Conservation (phyloP, 2,113 vertebrate genomes). For the Pogona vitticeps region DNA sequence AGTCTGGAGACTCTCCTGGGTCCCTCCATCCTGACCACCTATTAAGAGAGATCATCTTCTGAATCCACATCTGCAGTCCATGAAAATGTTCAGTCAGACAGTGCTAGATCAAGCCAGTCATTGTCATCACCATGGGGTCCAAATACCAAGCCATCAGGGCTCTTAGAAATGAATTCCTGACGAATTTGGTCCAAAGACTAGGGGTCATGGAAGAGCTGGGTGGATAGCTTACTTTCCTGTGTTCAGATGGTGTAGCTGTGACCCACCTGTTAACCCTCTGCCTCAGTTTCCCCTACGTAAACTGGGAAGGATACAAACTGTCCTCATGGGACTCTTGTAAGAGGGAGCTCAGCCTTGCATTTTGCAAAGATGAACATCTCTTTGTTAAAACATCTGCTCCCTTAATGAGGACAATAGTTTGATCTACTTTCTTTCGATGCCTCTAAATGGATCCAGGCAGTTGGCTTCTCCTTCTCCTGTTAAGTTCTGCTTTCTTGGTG, state of each 20-base stretch:
- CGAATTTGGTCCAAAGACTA: too few relatives aligned
- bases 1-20: too few relatives aligned
- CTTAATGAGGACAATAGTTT: background rate
- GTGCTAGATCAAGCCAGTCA: too few relatives aligned
- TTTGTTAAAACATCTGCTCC: fast-evolving
- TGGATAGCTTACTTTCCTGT: background rate
- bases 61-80: too few relatives aligned
- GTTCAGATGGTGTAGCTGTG: background rate
- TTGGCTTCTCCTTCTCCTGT: background rate
- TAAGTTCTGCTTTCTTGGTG: background rate
- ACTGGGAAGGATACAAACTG: background rate
- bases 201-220: background rate
- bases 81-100: too few relatives aligned
- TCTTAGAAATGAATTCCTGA: too few relatives aligned
- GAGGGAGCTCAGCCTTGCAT: background rate
- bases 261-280: too few relatives aligned
- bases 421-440: background rate
- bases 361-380: background rate
- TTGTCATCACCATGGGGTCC: too few relatives aligned
- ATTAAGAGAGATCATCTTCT: too few relatives aligned
- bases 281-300: background rate
- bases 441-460: fast-evolving
- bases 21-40: too few relatives aligned
- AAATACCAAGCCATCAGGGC: too few relatives aligned
- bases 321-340: background rate